Base-by-base conservation (phyloP, 2,797 vertebrate species). In the Dallia pectoralis region DNA sequence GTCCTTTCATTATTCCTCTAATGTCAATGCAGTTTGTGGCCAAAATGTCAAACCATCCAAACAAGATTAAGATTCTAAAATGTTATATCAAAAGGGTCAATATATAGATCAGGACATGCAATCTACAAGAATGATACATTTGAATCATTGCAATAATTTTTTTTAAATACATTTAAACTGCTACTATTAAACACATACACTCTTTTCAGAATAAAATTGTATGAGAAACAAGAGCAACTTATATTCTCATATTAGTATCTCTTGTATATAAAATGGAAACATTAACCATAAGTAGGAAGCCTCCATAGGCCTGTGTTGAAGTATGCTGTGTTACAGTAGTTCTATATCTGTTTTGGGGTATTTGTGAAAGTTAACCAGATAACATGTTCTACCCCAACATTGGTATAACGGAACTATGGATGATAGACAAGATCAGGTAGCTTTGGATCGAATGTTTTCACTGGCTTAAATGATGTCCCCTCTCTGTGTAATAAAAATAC, bases 401-500 rank as follows among this genome's bases (percentile, higher is more conserved):
- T 32, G 16, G 86, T 80, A 78, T 81, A 71, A 62, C 48, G 32
- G 69, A 74, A 74, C 71, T 80, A 71, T 86, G 87, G 88, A 91
- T 78, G 90, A 92, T 70, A 72, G 4, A 71, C 83, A 78, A 83
- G 83, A 79, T 87, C 85, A 70, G 75, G 83, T 84, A 80, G 68
- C 77, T 73, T 74, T 73, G 77, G 61, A 76, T 81, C 86, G 78
- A 79, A 7, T 84, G 75, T 82, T 72, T 36, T 33, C 25, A 70
- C 66, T 72, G 71, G 73, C 76, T 77, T 79, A 62, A 47, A 16
- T 77, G 59, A 73, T 82, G 79, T 67, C 77, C 69, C 69, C 33
- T 47, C 8, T 51, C 56, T 85, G 75, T 74, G 81, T 81, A 79
- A 30, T 40, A 83, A 81, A 72, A 91, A 91, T 91, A 92, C 90